Evolutionary conservation across 2,113 vertebrate genomes (phyloP).

Genomic region (Pagrus major): DNA sequence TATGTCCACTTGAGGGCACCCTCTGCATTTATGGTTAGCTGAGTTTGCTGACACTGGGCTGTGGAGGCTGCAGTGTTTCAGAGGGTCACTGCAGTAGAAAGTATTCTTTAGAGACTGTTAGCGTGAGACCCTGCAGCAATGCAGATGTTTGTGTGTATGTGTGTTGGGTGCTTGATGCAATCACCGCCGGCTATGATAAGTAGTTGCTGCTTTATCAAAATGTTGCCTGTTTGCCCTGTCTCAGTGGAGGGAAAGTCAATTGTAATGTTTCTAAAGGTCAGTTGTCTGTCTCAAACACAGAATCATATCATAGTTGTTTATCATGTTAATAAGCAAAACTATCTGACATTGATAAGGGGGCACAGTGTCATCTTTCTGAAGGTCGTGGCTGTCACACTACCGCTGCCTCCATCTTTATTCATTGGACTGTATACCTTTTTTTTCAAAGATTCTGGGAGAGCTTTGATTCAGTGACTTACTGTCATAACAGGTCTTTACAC

Average conservation of each 20-base stretch:
- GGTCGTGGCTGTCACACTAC: slow-evolving; percentile 28
- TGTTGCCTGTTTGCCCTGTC: background rate
- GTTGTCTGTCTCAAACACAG: slow-evolving; percentile 6
- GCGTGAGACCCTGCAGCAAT: slow-evolving; percentile 65
- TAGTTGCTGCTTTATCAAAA: background rate
- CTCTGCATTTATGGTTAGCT: slow-evolving; percentile 29
- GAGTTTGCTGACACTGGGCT: slow-evolving; percentile 72
- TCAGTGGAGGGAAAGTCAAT: background rate
- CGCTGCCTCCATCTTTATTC: background rate
- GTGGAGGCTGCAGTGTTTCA: slow-evolving; percentile 69
- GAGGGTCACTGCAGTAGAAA: slow-evolving; percentile 78
- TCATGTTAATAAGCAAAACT: background rate
- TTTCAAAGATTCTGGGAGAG: background rate
- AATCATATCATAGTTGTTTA: background rate
- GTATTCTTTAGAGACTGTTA: slow-evolving; percentile 59
- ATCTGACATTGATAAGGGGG: background rate
- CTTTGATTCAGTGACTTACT: background rate
- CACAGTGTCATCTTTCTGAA: slow-evolving; percentile 37
- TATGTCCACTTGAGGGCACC: slow-evolving; percentile 76
- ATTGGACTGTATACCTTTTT: background rate
- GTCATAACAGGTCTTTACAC: background rate
- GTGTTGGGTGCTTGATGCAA: background rate
- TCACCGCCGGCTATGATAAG: background rate
- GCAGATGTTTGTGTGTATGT: slow-evolving; percentile 54
- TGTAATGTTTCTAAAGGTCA: slow-evolving; percentile 31